These are phyloP conservation scores for Zonotrichia leucophrys DNA, from an alignment of 2,113 vertebrate species.

Conservation along the genomic window DNA sequence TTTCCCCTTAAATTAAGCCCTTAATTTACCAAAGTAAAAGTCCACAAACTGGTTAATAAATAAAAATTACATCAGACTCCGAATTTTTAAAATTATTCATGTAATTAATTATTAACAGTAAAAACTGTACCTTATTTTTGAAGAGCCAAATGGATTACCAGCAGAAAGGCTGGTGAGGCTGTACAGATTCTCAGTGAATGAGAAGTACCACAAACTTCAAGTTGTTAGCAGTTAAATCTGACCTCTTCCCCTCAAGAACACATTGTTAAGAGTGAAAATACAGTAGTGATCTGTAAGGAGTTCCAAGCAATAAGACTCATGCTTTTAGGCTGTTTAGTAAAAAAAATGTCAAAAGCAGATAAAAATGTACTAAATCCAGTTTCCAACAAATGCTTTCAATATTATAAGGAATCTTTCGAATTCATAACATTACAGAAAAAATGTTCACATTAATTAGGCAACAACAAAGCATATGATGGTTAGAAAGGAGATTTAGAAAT, in stretches of 20 bases:
- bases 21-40: not conserved
- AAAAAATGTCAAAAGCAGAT: not conserved
- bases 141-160: not conserved
- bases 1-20: not conserved
- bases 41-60: not conserved
- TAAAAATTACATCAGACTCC: not conserved
- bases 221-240: not conserved
- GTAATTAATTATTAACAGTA: not conserved
- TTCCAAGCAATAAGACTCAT: not conserved
- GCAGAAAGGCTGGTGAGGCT: not conserved
- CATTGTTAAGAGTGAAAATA: not conserved
- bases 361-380: not conserved
- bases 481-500: not conserved
- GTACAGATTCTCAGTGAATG: not conserved
- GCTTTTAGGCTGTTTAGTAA: not conserved
- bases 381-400: not conserved
- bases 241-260: not conserved
- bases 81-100: not conserved
- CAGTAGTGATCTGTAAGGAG: not conserved
- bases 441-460: not conserved
- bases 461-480: not conserved
- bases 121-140: not conserved
- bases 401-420: not conserved
- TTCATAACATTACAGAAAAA: not conserved
- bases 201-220: not conserved